phyloP scores from a whole-genome alignment of 2,797 vertebrate genomes.

The Synanceia verrucosa region DNA sequence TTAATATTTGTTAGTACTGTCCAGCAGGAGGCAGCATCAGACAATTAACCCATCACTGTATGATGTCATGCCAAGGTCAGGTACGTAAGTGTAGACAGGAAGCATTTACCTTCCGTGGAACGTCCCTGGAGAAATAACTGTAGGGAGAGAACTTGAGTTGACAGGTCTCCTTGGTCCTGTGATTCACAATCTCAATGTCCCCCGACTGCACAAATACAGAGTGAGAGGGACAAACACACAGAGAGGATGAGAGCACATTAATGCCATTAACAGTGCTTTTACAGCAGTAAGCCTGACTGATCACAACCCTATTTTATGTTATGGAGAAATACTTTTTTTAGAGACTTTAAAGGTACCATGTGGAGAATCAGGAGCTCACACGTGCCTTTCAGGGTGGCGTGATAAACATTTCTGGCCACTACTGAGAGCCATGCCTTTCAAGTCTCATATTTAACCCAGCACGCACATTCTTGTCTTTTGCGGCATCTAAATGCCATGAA shows the following conservation, averaged over 20 bases:
- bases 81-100: constrained; percentile 4
- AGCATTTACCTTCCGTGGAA: constrained; percentile 90
- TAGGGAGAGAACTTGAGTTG: constrained; percentile 98
- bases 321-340: not conserved
- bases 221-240: not conserved
- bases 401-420: not conserved
- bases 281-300: not conserved
- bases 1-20: constrained; percentile 2
- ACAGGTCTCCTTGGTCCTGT: constrained; percentile 96
- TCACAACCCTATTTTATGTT: not conserved
- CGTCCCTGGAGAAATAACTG: constrained; percentile 99
- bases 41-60: constrained; percentile 3
- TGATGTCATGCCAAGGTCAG: constrained; percentile 20
- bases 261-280: not conserved
- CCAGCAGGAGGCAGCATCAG: constrained; percentile 70
- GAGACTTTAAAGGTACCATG: not conserved
- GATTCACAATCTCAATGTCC: constrained; percentile 97
- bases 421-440: not conserved
- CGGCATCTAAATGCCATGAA: not conserved
- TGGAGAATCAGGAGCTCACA: not conserved
- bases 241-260: not conserved
- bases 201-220: constrained; percentile 85
- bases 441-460: not conserved
- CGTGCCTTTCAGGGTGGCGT: not conserved
- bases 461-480: not conserved